Percentiles rank a stretch among this genome's conserved stretches.
Evolutionary conservation across 2,888 invertebrate genomes (phyloP).

Genomic region (Drosophila percnosoma): DNA sequence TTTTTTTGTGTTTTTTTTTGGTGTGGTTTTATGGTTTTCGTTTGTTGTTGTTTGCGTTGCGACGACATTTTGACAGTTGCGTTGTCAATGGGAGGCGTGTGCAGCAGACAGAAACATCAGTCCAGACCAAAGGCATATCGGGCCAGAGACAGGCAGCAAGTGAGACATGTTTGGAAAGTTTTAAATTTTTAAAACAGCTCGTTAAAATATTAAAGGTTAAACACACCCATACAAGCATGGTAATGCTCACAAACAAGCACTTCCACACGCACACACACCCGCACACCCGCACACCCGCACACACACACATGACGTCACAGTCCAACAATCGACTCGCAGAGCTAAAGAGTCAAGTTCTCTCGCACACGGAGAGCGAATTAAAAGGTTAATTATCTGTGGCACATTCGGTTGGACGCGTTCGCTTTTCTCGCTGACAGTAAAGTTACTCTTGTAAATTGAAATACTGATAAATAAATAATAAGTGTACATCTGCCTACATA

Average conservation of each 20-base stretch:
- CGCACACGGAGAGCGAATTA: conserved; percentile 48
- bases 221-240: conserved; percentile 33
- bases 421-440: conserved; percentile 26
- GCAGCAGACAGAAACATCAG: conserved; percentile 59
- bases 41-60: conserved; percentile 58
- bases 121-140: conserved; percentile 23
- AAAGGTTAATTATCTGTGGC: conserved; percentile 80
- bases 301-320: conserved; percentile 8
- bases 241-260: conserved; percentile 29
- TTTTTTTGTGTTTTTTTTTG: conserved; percentile 13
- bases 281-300: conserved; percentile 19
- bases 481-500: not conserved
- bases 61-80: conserved; percentile 79
- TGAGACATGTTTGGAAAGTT: conserved; percentile 75
- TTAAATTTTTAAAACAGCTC: conserved; percentile 78
- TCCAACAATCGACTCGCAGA: conserved; percentile 9
- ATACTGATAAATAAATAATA: conserved; percentile 17
- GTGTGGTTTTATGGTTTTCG: conserved; percentile 16
- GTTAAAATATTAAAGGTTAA: conserved; percentile 81
- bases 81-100: conserved; percentile 42
- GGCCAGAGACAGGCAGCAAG: conserved; percentile 31
- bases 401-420: conserved; percentile 70
- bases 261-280: conserved; percentile 15
- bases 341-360: conserved; percentile 24
- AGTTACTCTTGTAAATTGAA: no score